phyloP scores from a whole-genome alignment of 30 jellyfish, hydroid and myxozoan genomes.

The Cassiopea xamachana region DNA sequence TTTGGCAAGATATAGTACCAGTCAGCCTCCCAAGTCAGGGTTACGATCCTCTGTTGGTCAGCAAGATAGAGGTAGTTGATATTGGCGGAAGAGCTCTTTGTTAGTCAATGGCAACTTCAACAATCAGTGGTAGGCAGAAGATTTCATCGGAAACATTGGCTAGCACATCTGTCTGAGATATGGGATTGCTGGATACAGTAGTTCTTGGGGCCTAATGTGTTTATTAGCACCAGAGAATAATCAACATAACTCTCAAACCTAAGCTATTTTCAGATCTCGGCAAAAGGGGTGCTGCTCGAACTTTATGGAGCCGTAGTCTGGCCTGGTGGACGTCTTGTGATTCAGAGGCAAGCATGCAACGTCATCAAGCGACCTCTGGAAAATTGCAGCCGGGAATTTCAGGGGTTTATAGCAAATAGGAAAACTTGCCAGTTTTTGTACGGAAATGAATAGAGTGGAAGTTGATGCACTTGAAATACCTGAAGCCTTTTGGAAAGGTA shows the following conservation, averaged over 20 bases:
- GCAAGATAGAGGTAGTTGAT: neutral
- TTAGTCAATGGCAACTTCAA: neutral
- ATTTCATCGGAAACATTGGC: neutral
- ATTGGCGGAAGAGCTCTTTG: neutral
- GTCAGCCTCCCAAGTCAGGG: neutral
- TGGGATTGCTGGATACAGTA: neutral
- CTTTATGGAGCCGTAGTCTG: neutral
- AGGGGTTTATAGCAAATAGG: too few species aligned
- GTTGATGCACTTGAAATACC: too few species aligned
- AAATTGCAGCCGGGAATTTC: too few species aligned
- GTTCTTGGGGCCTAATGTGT: neutral
- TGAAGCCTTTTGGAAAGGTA: too few species aligned
- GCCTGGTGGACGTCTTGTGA: neutral
- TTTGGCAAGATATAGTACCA: neutral
- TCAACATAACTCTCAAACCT: neutral
- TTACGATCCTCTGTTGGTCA: neutral
- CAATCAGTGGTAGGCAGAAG: neutral
- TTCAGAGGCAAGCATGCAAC: neutral
- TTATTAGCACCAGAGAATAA: neutral
- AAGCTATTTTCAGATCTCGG: neutral
- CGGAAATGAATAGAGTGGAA: too few species aligned
- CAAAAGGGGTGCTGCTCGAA: neutral
- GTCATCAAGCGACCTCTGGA: too few species aligned
- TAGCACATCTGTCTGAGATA: neutral
- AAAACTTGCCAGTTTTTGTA: too few species aligned